Evolutionary conservation across 2,888 invertebrate genomes (phyloP).

Genomic region (Chymomyza amoena): DNA sequence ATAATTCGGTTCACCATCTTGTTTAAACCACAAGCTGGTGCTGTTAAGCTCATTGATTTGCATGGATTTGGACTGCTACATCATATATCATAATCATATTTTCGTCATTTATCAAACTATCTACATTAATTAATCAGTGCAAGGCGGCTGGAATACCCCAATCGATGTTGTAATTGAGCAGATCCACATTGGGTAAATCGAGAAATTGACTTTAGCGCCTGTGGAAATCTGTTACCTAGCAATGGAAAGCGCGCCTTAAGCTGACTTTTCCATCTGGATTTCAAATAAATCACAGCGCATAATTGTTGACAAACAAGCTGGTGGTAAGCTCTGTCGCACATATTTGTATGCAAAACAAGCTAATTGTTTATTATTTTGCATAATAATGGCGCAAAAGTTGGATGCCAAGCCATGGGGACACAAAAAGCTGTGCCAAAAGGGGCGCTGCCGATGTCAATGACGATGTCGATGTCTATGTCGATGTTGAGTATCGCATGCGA

Average conservation of each 20-base stretch:
- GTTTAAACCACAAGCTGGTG: no score
- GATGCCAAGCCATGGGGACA: slow-evolving; percentile 21
- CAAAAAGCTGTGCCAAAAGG: slow-evolving; percentile 13
- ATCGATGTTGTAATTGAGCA: no score
- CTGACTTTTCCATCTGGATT: neutral
- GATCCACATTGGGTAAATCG: no score
- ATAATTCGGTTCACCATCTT: no score
- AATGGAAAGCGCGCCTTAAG: neutral
- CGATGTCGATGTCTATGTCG: neutral
- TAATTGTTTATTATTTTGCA: slow-evolving; percentile 26
- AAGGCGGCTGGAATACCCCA: no score
- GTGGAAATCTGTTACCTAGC: slow-evolving; percentile 12
- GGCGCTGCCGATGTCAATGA: neutral
- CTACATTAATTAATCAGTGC: no score
- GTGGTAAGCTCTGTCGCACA: slow-evolving; percentile 19
- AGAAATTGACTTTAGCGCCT: no score
- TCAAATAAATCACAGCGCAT: slow-evolving; percentile 24
- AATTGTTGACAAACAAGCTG: slow-evolving; percentile 42
- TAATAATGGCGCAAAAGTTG: slow-evolving; percentile 19
- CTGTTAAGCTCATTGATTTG: no score
- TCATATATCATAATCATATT: no score
- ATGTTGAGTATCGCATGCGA: slow-evolving; percentile 14
- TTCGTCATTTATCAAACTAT: no score
- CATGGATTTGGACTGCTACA: no score
- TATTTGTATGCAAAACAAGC: neutral